Conservation (phyloP, 2,797 vertebrate species). For the Clarias platycephalus region DNA sequence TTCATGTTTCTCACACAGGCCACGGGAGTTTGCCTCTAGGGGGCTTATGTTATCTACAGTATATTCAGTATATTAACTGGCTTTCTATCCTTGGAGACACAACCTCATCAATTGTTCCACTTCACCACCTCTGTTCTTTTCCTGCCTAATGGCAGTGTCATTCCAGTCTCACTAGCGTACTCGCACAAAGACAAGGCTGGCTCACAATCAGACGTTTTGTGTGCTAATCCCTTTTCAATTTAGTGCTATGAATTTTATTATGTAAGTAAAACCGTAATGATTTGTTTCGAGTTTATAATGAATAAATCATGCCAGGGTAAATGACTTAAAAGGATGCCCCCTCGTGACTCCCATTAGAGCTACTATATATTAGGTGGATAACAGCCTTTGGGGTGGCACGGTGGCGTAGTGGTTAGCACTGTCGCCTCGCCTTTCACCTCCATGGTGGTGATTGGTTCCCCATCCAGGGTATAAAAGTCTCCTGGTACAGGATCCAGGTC, state of each 20-base stretch:
- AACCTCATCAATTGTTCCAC: slow-evolving; percentile 41
- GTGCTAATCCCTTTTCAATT: slow-evolving; percentile 18
- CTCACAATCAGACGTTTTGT: slow-evolving; percentile 10
- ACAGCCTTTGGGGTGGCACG: no score
- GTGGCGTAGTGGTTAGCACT: no score
- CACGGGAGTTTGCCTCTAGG: slow-evolving; percentile 61
- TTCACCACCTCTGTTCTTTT: slow-evolving; percentile 18
- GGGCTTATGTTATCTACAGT: slow-evolving; percentile 41
- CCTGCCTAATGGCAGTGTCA: slow-evolving; percentile 32
- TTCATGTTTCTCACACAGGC: slow-evolving; percentile 63
- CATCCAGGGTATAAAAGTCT: no score
- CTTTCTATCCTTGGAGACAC: slow-evolving; percentile 34
- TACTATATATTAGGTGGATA: not conserved
- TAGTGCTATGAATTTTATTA: slow-evolving; percentile 1
- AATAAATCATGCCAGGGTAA: not conserved
- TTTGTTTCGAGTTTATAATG: not conserved
- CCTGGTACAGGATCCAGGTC: no score
- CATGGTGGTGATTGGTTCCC: no score
- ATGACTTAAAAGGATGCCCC: not conserved
- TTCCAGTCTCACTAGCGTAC: not conserved
- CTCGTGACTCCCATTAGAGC: not conserved
- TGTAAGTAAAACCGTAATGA: not conserved
- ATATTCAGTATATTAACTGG: slow-evolving; percentile 14
- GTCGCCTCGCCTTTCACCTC: no score
- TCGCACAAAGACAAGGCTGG: not conserved